phyloP scores from a whole-genome alignment of 2,113 vertebrate genomes.

The Aphyosemion australe region DNA sequence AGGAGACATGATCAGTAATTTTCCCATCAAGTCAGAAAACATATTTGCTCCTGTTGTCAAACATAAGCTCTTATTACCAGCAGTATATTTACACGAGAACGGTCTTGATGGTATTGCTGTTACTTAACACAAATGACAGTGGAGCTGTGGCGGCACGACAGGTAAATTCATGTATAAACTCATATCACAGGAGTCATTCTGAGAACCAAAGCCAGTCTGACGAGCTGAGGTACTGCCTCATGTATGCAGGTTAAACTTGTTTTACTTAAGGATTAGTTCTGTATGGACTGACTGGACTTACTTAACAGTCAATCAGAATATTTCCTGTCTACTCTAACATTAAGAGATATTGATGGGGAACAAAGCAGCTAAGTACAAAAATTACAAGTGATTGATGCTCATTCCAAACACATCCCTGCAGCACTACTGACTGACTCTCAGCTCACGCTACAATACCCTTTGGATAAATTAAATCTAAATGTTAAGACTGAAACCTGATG shows the following conservation, averaged over 20 bases:
- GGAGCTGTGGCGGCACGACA: too few relatives aligned
- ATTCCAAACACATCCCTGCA: not conserved
- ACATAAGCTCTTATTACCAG: too few relatives aligned
- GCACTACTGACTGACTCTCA: not conserved
- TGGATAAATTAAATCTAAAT: constrained; percentile 8
- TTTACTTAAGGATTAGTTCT: not conserved
- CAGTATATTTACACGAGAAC: too few relatives aligned
- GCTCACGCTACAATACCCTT: constrained; percentile 6
- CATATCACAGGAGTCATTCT: not conserved
- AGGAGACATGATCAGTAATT: too few relatives aligned
- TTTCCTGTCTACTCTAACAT: constrained; percentile 1
- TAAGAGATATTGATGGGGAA: constrained; percentile 1
- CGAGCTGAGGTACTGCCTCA: not conserved
- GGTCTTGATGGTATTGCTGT: too few relatives aligned
- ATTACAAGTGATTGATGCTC: not conserved
- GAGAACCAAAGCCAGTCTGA: not conserved
- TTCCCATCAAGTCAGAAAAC: too few relatives aligned
- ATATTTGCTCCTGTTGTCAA: too few relatives aligned
- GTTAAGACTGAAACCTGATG: constrained; percentile 2
- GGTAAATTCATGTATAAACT: too few relatives aligned
- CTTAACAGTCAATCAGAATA: constrained; percentile 8
- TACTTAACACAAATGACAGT: too few relatives aligned
- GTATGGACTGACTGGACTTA: not conserved
- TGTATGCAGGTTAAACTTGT: not conserved
- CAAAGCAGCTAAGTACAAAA: not conserved